A percentile compares a stretch with the other conserved stretches of the same genome.
phyloP scores from a whole-genome alignment of 2,797 vertebrate species.

The Pipistrellus kuhlii region DNA sequence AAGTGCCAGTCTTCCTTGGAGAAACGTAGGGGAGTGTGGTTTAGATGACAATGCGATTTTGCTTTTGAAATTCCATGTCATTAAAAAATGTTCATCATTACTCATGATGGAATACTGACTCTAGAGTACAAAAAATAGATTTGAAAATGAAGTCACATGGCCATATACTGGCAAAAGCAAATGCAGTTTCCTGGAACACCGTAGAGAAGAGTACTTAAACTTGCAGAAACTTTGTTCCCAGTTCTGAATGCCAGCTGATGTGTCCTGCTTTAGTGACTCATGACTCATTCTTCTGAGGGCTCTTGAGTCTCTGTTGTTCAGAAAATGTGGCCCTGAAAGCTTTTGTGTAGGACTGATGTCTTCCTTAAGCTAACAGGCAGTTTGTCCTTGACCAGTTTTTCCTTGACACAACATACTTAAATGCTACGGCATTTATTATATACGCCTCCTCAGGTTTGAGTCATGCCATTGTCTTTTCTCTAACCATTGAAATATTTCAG shows the following conservation, averaged over 20 bases:
- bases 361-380: slow-evolving; percentile 68
- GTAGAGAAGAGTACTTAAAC: slow-evolving; percentile 39
- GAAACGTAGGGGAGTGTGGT: not conserved
- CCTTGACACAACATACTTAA: slow-evolving; percentile 62
- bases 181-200: slow-evolving; percentile 60
- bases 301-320: slow-evolving; percentile 68
- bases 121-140: not conserved
- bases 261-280: slow-evolving; percentile 8
- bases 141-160: slow-evolving; percentile 10
- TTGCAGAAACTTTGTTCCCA: slow-evolving; percentile 66
- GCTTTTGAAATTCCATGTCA: slow-evolving; percentile 4
- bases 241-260: slow-evolving; percentile 72
- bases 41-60: not conserved
- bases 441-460: not conserved
- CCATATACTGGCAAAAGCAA: slow-evolving; percentile 9
- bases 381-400: slow-evolving; percentile 77
- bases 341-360: slow-evolving; percentile 56
- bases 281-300: slow-evolving; percentile 79
- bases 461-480: slow-evolving; percentile 51
- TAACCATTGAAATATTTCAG: not conserved
- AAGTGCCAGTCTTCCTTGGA: not conserved
- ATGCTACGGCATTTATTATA: not conserved
- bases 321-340: slow-evolving; percentile 75
- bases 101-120: not conserved
- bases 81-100: not conserved